Evolutionary conservation across 2,797 vertebrate genomes (phyloP), one percentile per base, ranked within the genome.

Genomic region (Chelonia mydas): DNA sequence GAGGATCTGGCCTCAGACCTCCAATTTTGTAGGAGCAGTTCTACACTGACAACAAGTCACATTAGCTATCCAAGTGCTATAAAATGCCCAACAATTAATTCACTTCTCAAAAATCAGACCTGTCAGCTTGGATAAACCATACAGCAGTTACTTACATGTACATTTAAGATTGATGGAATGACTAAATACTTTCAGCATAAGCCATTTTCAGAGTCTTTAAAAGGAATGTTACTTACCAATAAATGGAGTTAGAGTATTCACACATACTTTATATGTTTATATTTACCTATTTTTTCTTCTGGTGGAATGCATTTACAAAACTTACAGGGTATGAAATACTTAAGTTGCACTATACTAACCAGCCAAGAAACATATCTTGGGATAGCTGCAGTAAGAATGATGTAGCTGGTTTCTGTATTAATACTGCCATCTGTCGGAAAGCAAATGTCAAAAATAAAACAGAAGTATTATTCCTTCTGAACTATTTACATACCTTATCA

Each of bases 331-430:
- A 45, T 51, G 11, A n/a, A 72, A 6, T 3, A 37, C 16, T 86
- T 76, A 65, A 25, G 72, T 53, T 84, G 55, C 13, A 49, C 28
- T 15, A 91, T 83, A 95, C 98, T 93, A 97, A 99, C 99, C 99
- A 99, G 98, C 99, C 99, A 99, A 97, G 99, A 99, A 49, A 98
- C 97, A 0, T 99, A 99, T 93, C 99, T 98, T 17, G 99, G 99
- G 94, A 99, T 98, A 8, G 97, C 98, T 0, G 99, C 98, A 0
- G 99, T 99, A 96, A 99, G 98, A 90, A 99, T 93, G 79, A 99
- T 93, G 97, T 97, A 99, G 95, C 98, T 98, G 98, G 98, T 99
- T 97, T 99, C 99, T 97, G 98, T 98, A 87, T 96, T 98, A 95
- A 99, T 97, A 96, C 98, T 98, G 98, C 99, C 99, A 99, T 99